Conservation (phyloP, 2,888 invertebrate genomes). For the Pogonocherus hispidulus region DNA sequence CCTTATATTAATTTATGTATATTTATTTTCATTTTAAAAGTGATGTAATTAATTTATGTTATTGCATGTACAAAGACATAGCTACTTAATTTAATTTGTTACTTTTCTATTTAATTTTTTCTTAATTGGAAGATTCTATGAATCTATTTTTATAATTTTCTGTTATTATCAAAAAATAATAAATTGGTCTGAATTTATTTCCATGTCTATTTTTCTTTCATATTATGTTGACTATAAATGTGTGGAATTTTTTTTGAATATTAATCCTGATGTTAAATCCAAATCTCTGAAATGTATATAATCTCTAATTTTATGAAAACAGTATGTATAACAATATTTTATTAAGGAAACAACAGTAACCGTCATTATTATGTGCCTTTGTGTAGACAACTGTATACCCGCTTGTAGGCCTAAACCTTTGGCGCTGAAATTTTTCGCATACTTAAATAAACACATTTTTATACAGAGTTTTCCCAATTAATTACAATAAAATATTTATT, state of each 20-base stretch:
- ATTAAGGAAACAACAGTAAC: constrained; percentile 35
- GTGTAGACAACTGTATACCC: constrained; percentile 32
- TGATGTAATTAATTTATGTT: constrained; percentile 62
- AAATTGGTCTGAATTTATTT: constrained; percentile 55
- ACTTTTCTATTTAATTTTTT: constrained; percentile 63
- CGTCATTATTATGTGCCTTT: constrained; percentile 45
- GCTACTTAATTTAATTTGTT: constrained; percentile 65
- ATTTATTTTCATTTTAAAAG: constrained; percentile 62
- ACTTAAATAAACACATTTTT: constrained; percentile 26
- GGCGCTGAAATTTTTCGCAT: constrained; percentile 18
- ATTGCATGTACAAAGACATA: constrained; percentile 65
- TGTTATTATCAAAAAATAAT: constrained; percentile 58
- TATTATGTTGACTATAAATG: neutral
- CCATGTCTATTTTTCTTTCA: constrained; percentile 34
- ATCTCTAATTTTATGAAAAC: constrained; percentile 17
- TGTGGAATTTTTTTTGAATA: neutral
- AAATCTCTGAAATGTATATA: constrained; percentile 19
- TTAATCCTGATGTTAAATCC: constrained; percentile 11
- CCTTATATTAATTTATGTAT: constrained; percentile 58
- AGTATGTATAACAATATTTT: constrained; percentile 9
- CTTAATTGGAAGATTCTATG: constrained; percentile 59
- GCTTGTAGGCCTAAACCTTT: constrained; percentile 35
- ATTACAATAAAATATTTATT: constrained; percentile 14
- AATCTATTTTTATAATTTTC: constrained; percentile 60
- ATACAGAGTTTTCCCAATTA: constrained; percentile 30